These are phyloP conservation scores for Paradisaea rubra DNA, from an alignment of 2,113 vertebrate species.

Conservation along the genomic window DNA sequence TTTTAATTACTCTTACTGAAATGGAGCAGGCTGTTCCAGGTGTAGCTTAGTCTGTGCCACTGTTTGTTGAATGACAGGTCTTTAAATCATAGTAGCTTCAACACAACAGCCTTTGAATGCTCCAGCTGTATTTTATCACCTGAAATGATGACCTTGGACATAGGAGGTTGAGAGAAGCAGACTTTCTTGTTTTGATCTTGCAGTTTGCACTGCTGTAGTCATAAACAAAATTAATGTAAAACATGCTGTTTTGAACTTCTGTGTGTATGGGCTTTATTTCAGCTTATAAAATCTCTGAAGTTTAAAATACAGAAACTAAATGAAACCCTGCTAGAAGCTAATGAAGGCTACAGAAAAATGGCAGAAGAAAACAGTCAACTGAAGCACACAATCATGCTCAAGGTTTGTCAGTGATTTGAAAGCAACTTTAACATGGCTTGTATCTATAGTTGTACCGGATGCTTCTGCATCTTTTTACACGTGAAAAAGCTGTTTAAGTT, in stretches of 20 bases:
- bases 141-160: background rate
- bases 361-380: slow-evolving; percentile 56
- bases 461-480: background rate
- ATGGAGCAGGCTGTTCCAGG: background rate
- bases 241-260: background rate
- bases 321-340: slow-evolving; percentile 64
- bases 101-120: background rate
- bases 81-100: background rate
- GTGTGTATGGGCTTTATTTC: background rate
- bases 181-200: background rate
- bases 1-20: background rate
- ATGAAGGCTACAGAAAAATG: slow-evolving; percentile 55
- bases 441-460: background rate
- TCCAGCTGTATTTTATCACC: background rate
- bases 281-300: slow-evolving; percentile 80
- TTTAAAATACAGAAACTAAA: slow-evolving; percentile 72
- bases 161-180: background rate
- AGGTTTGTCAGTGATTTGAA: slow-evolving; percentile 35
- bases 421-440: background rate
- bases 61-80: background rate
- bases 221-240: background rate
- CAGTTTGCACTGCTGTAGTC: background rate
- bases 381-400: slow-evolving; percentile 42
- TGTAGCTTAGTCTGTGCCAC: background rate
- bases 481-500: background rate